A percentile compares a stretch with the other conserved stretches of the same genome.
Conservation (phyloP, 2,113 vertebrate species). For the Megaceryle torquata region DNA sequence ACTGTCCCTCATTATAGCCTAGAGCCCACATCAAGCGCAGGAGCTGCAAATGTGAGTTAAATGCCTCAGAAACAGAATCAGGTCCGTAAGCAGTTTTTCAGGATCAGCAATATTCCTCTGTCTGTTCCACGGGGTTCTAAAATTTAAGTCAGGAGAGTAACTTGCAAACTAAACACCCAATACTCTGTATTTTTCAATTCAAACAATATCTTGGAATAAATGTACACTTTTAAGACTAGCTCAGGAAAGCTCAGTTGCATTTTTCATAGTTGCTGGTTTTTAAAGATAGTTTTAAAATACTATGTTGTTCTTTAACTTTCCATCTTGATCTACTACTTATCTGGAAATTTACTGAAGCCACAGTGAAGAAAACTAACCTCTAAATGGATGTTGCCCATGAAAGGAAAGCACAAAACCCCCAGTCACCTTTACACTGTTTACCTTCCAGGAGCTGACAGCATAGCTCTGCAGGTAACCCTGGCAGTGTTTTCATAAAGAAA, state of each 20-base stretch:
- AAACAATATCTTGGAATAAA: background rate
- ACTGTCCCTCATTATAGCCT: background rate
- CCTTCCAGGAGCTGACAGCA: background rate
- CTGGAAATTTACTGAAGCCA: background rate
- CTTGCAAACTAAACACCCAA: background rate
- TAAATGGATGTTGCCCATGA: background rate
- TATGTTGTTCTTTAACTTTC: background rate
- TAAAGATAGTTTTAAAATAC: background rate
- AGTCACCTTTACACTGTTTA: background rate
- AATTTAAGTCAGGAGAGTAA: background rate
- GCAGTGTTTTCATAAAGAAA: background rate
- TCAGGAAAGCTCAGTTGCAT: background rate
- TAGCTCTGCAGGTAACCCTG: background rate
- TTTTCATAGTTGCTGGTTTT: background rate
- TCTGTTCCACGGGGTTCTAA: background rate
- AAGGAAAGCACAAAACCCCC: background rate
- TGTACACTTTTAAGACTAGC: background rate
- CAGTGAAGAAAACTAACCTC: background rate
- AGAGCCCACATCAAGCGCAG: background rate
- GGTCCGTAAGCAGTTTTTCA: fast-evolving
- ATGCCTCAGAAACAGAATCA: background rate
- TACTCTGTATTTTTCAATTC: background rate
- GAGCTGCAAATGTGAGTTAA: background rate
- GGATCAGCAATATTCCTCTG: background rate
- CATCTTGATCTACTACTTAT: background rate